phyloP scores from a whole-genome alignment of 2,888 invertebrate species.

The Patella caerulea region DNA sequence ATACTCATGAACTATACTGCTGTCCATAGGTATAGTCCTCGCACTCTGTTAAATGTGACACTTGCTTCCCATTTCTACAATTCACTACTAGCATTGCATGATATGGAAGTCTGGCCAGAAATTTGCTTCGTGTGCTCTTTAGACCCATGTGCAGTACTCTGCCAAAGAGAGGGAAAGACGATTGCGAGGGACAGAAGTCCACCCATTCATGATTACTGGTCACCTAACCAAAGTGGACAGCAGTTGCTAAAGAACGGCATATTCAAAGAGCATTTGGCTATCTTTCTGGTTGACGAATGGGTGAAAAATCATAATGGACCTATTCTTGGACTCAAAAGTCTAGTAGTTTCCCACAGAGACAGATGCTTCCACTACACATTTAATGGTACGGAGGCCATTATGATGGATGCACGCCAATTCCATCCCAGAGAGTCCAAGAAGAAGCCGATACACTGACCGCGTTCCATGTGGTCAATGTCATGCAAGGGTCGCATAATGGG shows the following conservation, averaged over 20 bases:
- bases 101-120: too few relatives aligned
- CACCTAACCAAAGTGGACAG: not conserved
- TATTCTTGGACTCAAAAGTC: slow-evolving; percentile 17
- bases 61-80: too few relatives aligned
- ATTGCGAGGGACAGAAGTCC: slow-evolving; percentile 8
- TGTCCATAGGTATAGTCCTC: too few relatives aligned
- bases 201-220: slow-evolving; percentile 16
- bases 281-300: slow-evolving; percentile 19
- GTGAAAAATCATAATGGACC: slow-evolving; percentile 10
- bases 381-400: not conserved
- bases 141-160: slow-evolving; percentile 10
- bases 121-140: slow-evolving; percentile 8
- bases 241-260: slow-evolving; percentile 11
- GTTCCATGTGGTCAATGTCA: not conserved
- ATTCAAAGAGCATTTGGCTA: slow-evolving; percentile 18
- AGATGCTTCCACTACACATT: not conserved
- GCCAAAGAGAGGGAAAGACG: slow-evolving; percentile 20
- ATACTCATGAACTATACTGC: too few relatives aligned
- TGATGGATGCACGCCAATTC: not conserved
- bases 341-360: slow-evolving; percentile 19
- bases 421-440: not conserved
- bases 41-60: too few relatives aligned
- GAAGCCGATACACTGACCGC: not conserved
- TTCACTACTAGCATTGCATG: too few relatives aligned
- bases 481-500: not conserved